Conservation (phyloP, 2,797 vertebrate genomes). For the Melanotaenia nigrans region DNA sequence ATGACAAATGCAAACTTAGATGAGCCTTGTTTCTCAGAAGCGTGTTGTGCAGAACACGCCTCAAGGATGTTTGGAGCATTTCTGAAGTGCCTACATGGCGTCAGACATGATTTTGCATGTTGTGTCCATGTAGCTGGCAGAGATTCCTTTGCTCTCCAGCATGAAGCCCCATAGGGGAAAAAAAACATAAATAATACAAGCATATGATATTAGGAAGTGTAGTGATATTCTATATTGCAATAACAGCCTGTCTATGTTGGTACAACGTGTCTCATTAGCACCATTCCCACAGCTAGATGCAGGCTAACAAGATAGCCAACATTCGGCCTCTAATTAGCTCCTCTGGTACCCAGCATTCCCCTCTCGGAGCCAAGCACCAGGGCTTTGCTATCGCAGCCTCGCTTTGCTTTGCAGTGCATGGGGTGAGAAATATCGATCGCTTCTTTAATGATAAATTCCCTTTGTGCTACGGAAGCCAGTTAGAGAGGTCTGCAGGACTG, state of each 20-base stretch:
- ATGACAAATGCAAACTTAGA: constrained; percentile 2
- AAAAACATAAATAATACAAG: constrained; percentile 75
- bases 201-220: constrained; percentile 69
- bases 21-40: constrained; percentile 30
- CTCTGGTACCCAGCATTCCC: constrained; percentile 68
- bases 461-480: constrained; percentile 74
- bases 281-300: constrained; percentile 73
- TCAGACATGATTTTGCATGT: constrained; percentile 66
- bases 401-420: constrained; percentile 62
- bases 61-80: constrained; percentile 42
- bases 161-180: constrained; percentile 60
- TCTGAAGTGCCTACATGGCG: constrained; percentile 40
- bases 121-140: constrained; percentile 45
- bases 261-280: constrained; percentile 74
- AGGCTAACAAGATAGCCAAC: constrained; percentile 75
- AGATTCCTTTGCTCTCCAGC: constrained; percentile 51
- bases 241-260: constrained; percentile 69
- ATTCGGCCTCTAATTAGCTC: constrained; percentile 77
- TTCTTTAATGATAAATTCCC: constrained; percentile 84
- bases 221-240: constrained; percentile 72
- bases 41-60: constrained; percentile 20
- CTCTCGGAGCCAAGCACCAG: constrained; percentile 52
- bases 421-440: constrained; percentile 76
- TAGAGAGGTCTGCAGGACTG: constrained; percentile 55
- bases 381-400: constrained; percentile 50